Base-by-base conservation (phyloP, 2,113 vertebrate species). In the Steatornis caripensis region DNA sequence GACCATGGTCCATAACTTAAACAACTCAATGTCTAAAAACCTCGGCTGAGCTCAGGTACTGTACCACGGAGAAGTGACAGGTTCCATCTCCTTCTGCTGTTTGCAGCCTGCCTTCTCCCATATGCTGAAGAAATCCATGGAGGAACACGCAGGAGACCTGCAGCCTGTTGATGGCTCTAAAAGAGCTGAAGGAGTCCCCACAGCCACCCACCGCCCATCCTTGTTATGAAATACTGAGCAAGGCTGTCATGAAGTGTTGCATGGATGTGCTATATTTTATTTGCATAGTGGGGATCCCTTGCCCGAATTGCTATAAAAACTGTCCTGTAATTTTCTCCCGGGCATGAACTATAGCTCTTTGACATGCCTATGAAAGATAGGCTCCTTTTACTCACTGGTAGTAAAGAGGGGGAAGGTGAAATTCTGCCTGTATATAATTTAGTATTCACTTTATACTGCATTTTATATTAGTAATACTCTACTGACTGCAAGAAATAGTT, bases 1-100 rank as follows among this genome's bases (percentile, higher is more conserved):
- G 83, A 64, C 5, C 22, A 37, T 0, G 0, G 30, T 36, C 6
- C 0, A 0, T 48, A n/a, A 58, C 41, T 41, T 71, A 30, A 29
- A 21, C 11, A 78, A 22, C 11, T 62, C 4, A 29, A 4, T 34
- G 17, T 71, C 58, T 78, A 41, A 49, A 92, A 64, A 23, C 11
- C 29, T 79, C 45, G 19, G 4, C 15, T n/a, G 72, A 48, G 9
- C n/a, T 77, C 49, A 69, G 62, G 34, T 49, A 65, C 19, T 0
- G 0, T 79, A 66, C 12, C 34, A 36, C 5, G 41, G 64, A 79
- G 48, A n/a, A 12, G 4, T 4, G 30, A 43, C 6, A 32, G 24
- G 26, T 49, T 26, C 12, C 29, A 30, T 54, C 37, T 39, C 27
- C 17, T 74, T 30, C 18, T 48, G 11, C 10, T 57, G 5, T 76